Base-by-base conservation (phyloP, 37 sponge, comb jelly and placozoan species). In the Bolinopsis microptera region DNA sequence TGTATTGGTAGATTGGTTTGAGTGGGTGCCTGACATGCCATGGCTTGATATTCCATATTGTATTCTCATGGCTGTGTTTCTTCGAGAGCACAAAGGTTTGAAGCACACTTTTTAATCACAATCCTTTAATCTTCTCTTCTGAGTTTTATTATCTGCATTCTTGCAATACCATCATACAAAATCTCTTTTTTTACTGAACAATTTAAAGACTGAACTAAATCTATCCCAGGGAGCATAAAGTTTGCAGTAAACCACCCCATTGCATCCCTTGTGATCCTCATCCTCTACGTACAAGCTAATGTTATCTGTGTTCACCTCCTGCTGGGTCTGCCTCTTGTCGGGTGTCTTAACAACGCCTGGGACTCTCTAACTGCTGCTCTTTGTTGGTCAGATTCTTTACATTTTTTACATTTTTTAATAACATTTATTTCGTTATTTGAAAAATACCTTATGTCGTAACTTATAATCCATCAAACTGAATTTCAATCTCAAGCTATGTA, bases 21-120 rank as follows among this genome's bases (percentile, higher is more conserved):
- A 41, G 90, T 23, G 30, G 90, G 31, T 86, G 2, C 48, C 40
- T 2, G 34, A n/a, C 48, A 39, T 86, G 1, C 90, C 90, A 1
- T 86, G 61, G 41, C 90, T 86, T 39, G 90, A 86, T 86, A 39
- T 86, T 16, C 90, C 90, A 24, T 86, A 86, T 48, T 86, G 90
- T 27, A 86, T 86, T 34, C 32, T 86, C 8, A 86, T 86, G 90
- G 90, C 90, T 41, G 90, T 86, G 0, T 86, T 86, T 23, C 90
- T 86, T 2, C 40, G 90, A 38, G 90, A 86, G 35, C 41, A 86
- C n/a, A 86, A 86, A 86, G 90, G 90, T 86, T 9, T 30, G 38
- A 36, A 82, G 8, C 2, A 36, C 61, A 48, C 5, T 48, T 48
- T 48, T 48, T 48, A 18, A 48, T 48, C 61, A 18, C 13, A 48